Evolutionary conservation across 2,888 invertebrate genomes (phyloP).

Genomic region (Molanna angustata): DNA sequence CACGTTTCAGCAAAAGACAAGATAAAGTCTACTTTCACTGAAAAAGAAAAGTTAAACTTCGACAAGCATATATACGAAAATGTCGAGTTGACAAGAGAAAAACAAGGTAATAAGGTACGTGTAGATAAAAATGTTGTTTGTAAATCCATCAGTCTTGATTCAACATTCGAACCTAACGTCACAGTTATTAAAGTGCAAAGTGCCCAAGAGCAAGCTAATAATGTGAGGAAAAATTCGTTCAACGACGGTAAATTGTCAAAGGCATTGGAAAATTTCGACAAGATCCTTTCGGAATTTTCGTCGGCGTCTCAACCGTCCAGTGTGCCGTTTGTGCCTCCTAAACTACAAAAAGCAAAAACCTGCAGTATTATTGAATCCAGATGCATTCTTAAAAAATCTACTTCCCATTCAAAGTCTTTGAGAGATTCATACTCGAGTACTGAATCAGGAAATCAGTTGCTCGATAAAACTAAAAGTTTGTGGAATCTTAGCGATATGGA

Average conservation of each 20-base stretch:
- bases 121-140: conserved; percentile 11
- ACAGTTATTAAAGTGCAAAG: conserved; percentile 43
- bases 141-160: conserved; percentile 30
- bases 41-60: conserved; percentile 35
- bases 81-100: conserved; percentile 39
- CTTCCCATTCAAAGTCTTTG: conserved; percentile 48
- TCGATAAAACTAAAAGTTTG: conserved; percentile 57
- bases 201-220: conserved; percentile 26
- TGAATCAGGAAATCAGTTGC: conserved; percentile 29
- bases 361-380: conserved; percentile 68
- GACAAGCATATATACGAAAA: conserved; percentile 50
- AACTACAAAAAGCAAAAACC: conserved; percentile 67
- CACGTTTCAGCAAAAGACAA: conserved; percentile 41
- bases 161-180: conserved; percentile 50
- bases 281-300: conserved; percentile 50
- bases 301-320: conserved; percentile 41
- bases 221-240: neutral
- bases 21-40: conserved; percentile 27
- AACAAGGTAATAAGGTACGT: neutral
- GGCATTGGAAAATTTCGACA: conserved; percentile 53
- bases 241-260: conserved; percentile 41
- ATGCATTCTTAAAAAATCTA: conserved; percentile 62
- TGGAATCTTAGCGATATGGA: conserved; percentile 60
- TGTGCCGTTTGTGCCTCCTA: conserved; percentile 48
- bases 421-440: conserved; percentile 2